These are phyloP conservation scores for Holacanthella duospinosa DNA, from an alignment of 2,888 invertebrate species.

Conservation along the genomic window DNA sequence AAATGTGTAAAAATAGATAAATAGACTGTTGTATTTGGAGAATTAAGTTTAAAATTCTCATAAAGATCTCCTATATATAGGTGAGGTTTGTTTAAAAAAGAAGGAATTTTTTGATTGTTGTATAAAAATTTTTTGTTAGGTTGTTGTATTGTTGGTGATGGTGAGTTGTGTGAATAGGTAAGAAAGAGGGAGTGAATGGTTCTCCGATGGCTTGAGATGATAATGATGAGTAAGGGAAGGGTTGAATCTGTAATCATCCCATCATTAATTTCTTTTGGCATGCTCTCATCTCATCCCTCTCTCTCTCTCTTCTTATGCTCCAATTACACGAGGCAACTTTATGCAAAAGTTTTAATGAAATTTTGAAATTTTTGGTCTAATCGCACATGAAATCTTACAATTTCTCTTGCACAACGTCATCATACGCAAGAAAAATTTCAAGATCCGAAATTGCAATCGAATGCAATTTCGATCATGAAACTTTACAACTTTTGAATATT, in stretches of 20 bases:
- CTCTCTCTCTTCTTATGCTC: too few species aligned
- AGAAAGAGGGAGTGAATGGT: not conserved
- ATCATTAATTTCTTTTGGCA: slow-evolving; percentile 24
- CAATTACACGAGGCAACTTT: too few species aligned
- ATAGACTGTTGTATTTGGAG: not conserved
- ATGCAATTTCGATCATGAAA: too few species aligned
- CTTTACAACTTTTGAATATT: too few species aligned
- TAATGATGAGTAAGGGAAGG: not conserved
- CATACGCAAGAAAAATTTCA: too few species aligned
- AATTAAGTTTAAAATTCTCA: not conserved
- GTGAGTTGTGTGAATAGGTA: not conserved
- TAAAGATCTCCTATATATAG: not conserved
- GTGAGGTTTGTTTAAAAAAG: not conserved
- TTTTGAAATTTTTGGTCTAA: too few species aligned
- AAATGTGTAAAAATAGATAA: not conserved
- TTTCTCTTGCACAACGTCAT: too few species aligned
- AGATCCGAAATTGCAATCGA: too few species aligned
- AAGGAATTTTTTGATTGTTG: not conserved
- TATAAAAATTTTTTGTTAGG: not conserved
- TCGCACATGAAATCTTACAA: too few species aligned
- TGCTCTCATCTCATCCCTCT: slow-evolving; percentile 16
- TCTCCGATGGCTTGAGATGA: not conserved
- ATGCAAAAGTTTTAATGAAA: too few species aligned
- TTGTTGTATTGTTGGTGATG: not conserved
- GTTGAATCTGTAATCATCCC: slow-evolving; percentile 15